phyloP scores from a whole-genome alignment of 2,113 vertebrate species.

The Sylvicapra grimmia region DNA sequence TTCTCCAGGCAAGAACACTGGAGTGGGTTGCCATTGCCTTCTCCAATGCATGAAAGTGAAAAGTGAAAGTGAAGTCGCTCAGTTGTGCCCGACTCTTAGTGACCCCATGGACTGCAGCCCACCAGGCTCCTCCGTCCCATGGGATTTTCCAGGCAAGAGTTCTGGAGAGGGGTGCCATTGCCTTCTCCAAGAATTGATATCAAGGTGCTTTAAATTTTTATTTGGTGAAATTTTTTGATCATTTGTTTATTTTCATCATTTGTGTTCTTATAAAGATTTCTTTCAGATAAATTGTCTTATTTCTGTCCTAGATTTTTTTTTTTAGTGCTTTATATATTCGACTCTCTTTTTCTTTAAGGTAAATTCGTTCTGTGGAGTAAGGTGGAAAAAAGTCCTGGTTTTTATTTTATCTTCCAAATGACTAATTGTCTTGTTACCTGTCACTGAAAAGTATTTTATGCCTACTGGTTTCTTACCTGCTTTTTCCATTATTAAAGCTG shows the following conservation, averaged over 20 bases:
- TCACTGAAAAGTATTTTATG: background rate
- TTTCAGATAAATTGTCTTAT: background rate
- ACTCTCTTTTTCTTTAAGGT: background rate
- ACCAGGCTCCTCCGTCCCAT: too few species aligned
- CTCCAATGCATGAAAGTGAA: too few species aligned
- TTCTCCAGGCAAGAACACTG: too few species aligned
- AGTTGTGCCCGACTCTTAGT: too few species aligned
- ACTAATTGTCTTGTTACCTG: background rate
- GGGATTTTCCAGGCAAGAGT: too few species aligned
- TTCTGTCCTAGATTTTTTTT: background rate
- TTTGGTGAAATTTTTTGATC: background rate
- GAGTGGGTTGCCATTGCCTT: too few species aligned
- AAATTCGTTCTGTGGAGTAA: background rate
- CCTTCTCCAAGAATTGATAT: background rate
- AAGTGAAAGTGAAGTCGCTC: too few species aligned
- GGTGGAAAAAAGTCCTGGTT: background rate
- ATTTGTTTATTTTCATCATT: background rate
- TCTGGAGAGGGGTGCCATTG: too few species aligned
- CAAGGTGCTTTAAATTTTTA: background rate
- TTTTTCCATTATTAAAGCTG: background rate
- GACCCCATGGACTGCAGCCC: too few species aligned
- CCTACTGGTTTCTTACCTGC: background rate
- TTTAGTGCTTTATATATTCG: background rate
- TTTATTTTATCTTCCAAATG: background rate
- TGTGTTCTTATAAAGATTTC: background rate